Percentiles rank a stretch among this genome's conserved stretches.
These are phyloP conservation scores for Benthosema pterotum DNA, from an alignment of 2,797 vertebrate genomes.

Conservation along the genomic window DNA sequence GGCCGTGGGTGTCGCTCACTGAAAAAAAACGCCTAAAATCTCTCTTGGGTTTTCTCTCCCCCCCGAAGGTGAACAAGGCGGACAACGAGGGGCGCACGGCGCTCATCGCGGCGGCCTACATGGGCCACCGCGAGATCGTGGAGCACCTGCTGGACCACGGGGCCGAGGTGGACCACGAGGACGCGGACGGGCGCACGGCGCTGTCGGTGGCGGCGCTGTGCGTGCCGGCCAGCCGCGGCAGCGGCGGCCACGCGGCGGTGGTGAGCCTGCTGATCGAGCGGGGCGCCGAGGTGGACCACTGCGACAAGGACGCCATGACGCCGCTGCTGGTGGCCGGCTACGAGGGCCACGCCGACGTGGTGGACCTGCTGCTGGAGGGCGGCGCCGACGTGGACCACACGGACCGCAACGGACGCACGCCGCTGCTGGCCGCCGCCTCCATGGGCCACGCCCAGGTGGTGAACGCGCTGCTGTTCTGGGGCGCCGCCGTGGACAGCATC, in stretches of 20 bases:
- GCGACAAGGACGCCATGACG: constrained; percentile 98
- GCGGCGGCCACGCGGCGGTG: constrained; percentile 93
- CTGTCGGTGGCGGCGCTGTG: constrained; percentile 96
- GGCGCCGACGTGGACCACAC: constrained; percentile 97
- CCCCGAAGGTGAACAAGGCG: constrained; percentile 96
- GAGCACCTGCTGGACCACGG: constrained; percentile 95
- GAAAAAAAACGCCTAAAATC: too few species aligned
- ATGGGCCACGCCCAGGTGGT: constrained; percentile 98
- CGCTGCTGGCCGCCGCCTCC: constrained; percentile 96
- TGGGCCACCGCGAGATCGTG: constrained; percentile 97
- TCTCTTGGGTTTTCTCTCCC: too few species aligned
- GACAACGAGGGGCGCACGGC: constrained; percentile 97
- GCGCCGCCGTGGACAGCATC: constrained; percentile 96
- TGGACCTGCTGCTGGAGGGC: constrained; percentile 95
- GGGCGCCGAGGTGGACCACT: constrained; percentile 95
- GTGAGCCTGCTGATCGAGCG: constrained; percentile 95
- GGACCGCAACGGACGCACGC: constrained; percentile 95
- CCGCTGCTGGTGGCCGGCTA: constrained; percentile 96
- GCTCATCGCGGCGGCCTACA: constrained; percentile 96
- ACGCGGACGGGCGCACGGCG: constrained; percentile 94
- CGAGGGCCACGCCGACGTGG: constrained; percentile 97
- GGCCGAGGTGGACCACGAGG: constrained; percentile 94
- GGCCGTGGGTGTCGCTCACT: too few species aligned
- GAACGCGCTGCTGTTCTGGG: constrained; percentile 96
- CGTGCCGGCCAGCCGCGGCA: constrained; percentile 95